Evolutionary conservation across 2,113 vertebrate species (phyloP).

Genomic region (Edolisoma coerulescens): DNA sequence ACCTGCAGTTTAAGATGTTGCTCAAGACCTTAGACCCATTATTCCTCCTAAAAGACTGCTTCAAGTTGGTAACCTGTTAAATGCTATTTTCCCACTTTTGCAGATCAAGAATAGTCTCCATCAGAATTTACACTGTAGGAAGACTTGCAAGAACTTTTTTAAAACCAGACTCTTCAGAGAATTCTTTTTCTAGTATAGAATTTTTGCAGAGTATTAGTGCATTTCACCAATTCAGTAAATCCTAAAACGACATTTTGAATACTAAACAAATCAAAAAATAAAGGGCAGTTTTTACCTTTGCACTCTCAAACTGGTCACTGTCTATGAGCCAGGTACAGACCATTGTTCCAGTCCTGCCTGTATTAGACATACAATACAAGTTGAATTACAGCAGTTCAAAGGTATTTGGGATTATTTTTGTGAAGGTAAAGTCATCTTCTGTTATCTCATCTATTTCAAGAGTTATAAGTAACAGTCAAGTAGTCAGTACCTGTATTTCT

Average conservation of each 20-base stretch:
- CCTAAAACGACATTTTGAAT: background rate
- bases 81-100: background rate
- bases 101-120: background rate
- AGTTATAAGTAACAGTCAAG: background rate
- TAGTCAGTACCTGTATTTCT: background rate
- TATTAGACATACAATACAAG: background rate
- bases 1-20: background rate
- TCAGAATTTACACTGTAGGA: background rate
- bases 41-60: background rate
- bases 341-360: constrained; percentile 94
- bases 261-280: background rate
- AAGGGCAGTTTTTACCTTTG: constrained; percentile 75
- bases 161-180: background rate
- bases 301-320: constrained; percentile 84
- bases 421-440: background rate
- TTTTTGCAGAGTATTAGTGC: background rate
- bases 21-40: background rate
- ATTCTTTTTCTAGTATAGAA: background rate
- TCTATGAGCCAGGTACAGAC: constrained; percentile 89
- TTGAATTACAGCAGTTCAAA: background rate
- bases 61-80: background rate
- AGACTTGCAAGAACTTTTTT: background rate
- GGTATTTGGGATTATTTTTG: background rate
- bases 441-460: background rate
- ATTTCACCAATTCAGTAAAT: background rate